phyloP scores from a whole-genome alignment of 2,797 vertebrate genomes.

The Tamandua tetradactyla region DNA sequence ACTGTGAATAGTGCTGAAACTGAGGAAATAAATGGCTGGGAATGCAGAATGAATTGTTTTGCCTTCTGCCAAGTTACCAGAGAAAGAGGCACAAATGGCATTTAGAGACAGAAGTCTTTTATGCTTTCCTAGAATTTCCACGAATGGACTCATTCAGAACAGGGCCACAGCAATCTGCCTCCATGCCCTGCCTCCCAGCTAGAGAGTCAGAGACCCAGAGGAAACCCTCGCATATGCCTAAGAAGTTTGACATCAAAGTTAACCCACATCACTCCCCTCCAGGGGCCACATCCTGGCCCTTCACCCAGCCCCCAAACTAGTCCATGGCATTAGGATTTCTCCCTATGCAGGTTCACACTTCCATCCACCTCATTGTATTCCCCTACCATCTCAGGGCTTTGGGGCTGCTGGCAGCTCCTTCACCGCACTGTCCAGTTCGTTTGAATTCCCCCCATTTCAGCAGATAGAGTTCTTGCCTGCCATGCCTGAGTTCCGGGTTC shows the following conservation, averaged over 20 bases:
- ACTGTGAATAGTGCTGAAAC: background rate
- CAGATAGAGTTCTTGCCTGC: too few species aligned
- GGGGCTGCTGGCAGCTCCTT: background rate
- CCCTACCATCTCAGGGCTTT: conserved; percentile 74
- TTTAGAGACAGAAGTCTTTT: background rate
- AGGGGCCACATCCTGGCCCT: background rate
- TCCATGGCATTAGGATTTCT: background rate
- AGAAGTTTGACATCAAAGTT: background rate
- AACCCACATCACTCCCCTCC: background rate
- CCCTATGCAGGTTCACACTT: background rate
- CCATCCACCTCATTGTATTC: fast-evolving
- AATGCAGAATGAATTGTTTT: background rate
- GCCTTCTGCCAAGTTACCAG: background rate
- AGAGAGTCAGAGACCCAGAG: background rate
- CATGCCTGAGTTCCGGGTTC: too few species aligned
- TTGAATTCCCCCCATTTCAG: background rate
- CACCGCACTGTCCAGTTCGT: background rate
- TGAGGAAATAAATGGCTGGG: background rate
- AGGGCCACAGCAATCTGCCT: background rate
- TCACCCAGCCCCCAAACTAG: too few species aligned
- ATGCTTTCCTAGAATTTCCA: background rate
- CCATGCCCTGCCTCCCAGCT: background rate
- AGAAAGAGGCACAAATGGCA: background rate
- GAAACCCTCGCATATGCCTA: background rate
- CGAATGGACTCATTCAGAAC: background rate